These are phyloP conservation scores for Hypolimnas misippus DNA, from an alignment of 2,888 invertebrate genomes.

Conservation along the genomic window DNA sequence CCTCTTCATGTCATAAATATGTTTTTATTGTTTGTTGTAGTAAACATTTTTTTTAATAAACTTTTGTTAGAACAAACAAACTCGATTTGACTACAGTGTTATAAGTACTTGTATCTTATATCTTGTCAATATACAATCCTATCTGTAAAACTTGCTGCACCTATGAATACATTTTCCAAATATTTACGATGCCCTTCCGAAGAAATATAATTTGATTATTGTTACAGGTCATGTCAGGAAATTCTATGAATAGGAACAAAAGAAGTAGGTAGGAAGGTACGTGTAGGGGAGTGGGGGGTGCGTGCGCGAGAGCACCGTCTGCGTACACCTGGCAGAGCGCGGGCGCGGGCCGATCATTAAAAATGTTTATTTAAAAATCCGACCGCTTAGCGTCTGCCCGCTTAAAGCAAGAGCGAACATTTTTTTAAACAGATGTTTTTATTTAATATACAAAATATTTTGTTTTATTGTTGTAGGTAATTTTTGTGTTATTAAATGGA, in stretches of 20 bases:
- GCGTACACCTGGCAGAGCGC: constrained; percentile 76
- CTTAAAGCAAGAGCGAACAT: constrained; percentile 51
- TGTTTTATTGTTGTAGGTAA: not conserved
- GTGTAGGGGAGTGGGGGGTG: constrained; percentile 48
- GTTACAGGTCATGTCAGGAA: constrained; percentile 58
- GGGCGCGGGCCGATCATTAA: constrained; percentile 82
- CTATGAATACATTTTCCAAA: constrained; percentile 28
- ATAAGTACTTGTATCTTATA: too few species aligned
- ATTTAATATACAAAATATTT: not conserved
- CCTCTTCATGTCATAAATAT: constrained; percentile 15
- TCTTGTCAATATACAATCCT: not conserved
- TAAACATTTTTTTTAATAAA: not conserved
- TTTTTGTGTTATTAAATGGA: not conserved
- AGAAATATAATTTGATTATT: constrained; percentile 68
- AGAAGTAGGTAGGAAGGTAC: constrained; percentile 59
- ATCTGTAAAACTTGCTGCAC: not conserved
- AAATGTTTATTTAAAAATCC: constrained; percentile 85
- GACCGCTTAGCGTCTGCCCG: constrained; percentile 73
- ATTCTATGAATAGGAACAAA: constrained; percentile 72
- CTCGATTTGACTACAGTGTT: not conserved
- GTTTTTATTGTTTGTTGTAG: not conserved
- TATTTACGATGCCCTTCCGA: constrained; percentile 43
- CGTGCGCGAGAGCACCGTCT: constrained; percentile 69
- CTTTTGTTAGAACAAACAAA: not conserved
- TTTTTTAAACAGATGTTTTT: constrained; percentile 23